Evolutionary conservation across 2,797 vertebrate genomes (phyloP), one percentile per base, ranked within the genome.

Genomic region (Thripadectes ignobilis): DNA sequence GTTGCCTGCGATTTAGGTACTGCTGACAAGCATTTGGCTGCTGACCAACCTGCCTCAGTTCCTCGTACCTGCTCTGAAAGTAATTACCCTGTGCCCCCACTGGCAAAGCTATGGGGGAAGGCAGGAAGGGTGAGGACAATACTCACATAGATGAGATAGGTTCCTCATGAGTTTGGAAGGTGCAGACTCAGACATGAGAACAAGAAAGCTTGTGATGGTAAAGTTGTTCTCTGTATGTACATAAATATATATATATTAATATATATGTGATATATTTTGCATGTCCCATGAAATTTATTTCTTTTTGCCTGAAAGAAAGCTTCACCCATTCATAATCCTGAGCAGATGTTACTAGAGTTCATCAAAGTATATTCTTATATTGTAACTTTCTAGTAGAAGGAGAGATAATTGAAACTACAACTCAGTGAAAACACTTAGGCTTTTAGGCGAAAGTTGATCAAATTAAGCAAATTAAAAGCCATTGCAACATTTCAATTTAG

Each of bases 401-500:
- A 71, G 10, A 73, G 6, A 46, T 18, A 48, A 69, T 17, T 63
- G 21, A 52, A 85, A 87, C 23, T 41, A 12, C 22, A 73, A 32
- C 51, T 76, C 51, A 19, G 16, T 55, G 8, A 89, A 94, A 95
- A 43, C 9, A 38, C 15, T 38, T 18, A 29, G 8, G 4, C 2
- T n/a, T 88, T 85, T 63, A 80, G 24, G 49, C 45, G 6, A 89
- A 83, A 93, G 41, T 80, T 80, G 11, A 76, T n/a, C 20, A 80
- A 94, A 81, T 65, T 62, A 58, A 58, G 39, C 14, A 85, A 85
- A 91, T 57, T 80, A 71, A 89, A 91, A 93, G 6, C 9, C 61
- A 67, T 16, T 62, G 6, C 11, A 81, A 66, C 26, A 62, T 61
- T 68, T 54, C 76, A 48, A 87, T 76, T 85, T 45, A 79, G 23